Evolutionary conservation across 64 coral and sea anemone genomes (phyloP), one percentile per base, ranked within the genome.

Genomic region (Orbicella faveolata): DNA sequence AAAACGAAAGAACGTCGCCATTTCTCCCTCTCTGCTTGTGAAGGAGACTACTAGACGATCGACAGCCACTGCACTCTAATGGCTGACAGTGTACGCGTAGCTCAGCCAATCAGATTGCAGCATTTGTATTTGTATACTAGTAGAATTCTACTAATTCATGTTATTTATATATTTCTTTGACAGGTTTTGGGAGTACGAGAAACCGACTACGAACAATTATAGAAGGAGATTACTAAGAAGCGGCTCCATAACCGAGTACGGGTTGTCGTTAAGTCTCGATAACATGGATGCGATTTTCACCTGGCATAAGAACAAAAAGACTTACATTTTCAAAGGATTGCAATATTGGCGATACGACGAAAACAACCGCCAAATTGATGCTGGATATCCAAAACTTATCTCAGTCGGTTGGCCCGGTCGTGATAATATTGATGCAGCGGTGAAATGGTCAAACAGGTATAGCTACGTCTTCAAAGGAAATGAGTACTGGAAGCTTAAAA

Each of bases 281-380:
- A 81, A 72, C n/a, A 89, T 89, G 87, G 90, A 96, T 36, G 90
- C 94, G 26, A 87, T 91, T 9, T 89, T 96, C 57, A 79, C 77
- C 20, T 96, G 90, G 94, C 36, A 74, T 2, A 62, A 61, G 19
- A 98, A 98, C 61, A 78, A 86, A 13, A 88, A 63, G 48, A 81
- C 83, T 4, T 98, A 98, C 86, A 88, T 98, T 62, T 98, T 98
- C 52, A 94, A 91, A n/a, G 95, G 89, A 21, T 73, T 83, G 0
- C 23, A 92, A 37, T 98, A 98, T 65, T 98, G 95, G 95, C 73
- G 84, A 34, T 98, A 91, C 39, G 84, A 93, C 61, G 41, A 79
- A 0, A 23, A 25, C 4, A 36, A 17, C 0, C 44, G 26, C 0
- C 33, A 74, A 54, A 34, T 96, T 16, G 92, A 94, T 39, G 0